Conservation (phyloP, 2,113 vertebrate genomes). For the Rynchops niger region DNA sequence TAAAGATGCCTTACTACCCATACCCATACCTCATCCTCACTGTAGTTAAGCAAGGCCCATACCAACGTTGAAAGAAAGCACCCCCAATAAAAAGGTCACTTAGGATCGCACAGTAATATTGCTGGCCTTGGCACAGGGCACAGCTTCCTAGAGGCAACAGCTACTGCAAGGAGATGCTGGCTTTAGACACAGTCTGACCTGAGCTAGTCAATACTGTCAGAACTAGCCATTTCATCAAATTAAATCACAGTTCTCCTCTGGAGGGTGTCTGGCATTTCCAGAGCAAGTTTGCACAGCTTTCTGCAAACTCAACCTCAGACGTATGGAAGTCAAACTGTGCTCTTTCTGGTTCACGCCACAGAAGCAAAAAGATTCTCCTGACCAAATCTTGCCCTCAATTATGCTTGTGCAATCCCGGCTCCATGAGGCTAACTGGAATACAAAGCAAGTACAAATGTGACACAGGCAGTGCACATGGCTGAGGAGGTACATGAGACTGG, state of each 20-base stretch:
- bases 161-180: not conserved
- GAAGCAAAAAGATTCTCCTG: not conserved
- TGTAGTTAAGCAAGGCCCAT: not conserved
- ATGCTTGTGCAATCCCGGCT: not conserved
- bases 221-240: not conserved
- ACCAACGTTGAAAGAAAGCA: not conserved
- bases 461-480: not conserved
- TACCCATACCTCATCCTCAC: not conserved
- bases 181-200: not conserved
- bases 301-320: not conserved
- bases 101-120: not conserved
- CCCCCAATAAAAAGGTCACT: not conserved
- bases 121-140: not conserved
- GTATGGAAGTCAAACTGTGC: not conserved
- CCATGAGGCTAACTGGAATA: not conserved
- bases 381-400: not conserved
- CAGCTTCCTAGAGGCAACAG: not conserved
- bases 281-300: constrained; percentile 20
- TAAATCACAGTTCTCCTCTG: not conserved
- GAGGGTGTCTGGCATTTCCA: not conserved
- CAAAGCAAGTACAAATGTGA: not conserved
- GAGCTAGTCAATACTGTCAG: not conserved
- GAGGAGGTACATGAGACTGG: not conserved
- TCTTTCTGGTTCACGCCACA: not conserved
- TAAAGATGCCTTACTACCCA: not conserved